phyloP scores from a whole-genome alignment of 2,888 invertebrate genomes.

The Myopa testacea region DNA sequence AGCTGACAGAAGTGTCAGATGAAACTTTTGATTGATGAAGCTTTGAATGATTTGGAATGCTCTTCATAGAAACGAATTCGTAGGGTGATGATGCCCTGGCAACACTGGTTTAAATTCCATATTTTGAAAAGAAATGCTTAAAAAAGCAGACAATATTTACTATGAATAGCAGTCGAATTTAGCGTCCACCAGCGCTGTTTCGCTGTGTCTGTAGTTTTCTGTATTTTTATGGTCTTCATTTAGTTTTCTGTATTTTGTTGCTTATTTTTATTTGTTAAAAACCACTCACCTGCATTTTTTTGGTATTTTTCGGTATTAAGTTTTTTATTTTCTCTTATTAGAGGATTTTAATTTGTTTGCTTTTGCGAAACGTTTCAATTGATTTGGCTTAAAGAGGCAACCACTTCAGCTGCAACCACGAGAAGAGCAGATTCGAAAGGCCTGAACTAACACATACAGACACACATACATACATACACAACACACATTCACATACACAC shows the following conservation, averaged over 20 bases:
- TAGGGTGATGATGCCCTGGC: no score
- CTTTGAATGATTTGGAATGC: no score
- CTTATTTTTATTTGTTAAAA: not conserved
- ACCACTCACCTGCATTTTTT: not conserved
- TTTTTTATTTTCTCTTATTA: not conserved
- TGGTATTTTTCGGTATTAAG: not conserved
- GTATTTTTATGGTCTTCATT: not conserved
- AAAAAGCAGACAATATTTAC: not conserved
- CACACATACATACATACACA: not conserved
- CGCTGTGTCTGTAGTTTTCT: no score
- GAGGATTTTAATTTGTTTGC: slow-evolving; percentile 32
- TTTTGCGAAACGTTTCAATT: slow-evolving; percentile 29
- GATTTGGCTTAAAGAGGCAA: slow-evolving; percentile 25
- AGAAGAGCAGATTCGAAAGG: slow-evolving; percentile 11
- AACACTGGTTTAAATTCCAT: no score
- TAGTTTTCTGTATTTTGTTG: not conserved
- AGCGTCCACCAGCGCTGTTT: not conserved
- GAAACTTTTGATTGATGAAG: no score
- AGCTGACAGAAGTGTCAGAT: no score
- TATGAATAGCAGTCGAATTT: not conserved
- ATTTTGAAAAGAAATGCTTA: no score
- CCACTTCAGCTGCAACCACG: slow-evolving; percentile 22
- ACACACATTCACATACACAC: no score
- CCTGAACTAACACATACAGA: not conserved
- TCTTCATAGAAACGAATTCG: no score